Evolutionary conservation across 2,888 invertebrate species (phyloP).

Genomic region (Diarsia mendica): DNA sequence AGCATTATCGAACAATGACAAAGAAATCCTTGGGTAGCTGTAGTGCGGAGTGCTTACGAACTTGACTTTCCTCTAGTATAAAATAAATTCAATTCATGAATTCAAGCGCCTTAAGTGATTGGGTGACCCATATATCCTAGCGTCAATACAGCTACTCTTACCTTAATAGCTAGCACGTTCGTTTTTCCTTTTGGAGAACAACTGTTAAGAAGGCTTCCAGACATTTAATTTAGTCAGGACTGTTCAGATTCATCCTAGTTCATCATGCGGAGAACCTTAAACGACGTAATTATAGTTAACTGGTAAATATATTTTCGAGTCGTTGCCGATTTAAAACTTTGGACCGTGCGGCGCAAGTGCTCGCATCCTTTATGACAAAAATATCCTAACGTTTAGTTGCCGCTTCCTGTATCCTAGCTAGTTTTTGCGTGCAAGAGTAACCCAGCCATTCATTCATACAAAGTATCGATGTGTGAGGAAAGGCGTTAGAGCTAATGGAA

Average conservation of each 20-base stretch:
- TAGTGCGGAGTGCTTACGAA: not conserved
- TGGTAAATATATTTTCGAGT: not conserved
- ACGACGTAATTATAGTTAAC: not conserved
- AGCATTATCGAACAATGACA: not conserved
- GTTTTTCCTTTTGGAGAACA: not conserved
- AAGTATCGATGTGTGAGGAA: not conserved
- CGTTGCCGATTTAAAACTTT: not conserved
- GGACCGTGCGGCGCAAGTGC: not conserved
- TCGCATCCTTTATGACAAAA: not conserved
- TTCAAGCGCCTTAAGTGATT: conserved; percentile 46
- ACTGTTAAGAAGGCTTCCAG: conserved; percentile 1
- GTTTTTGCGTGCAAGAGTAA: too few species aligned
- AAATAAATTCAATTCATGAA: conserved; percentile 47
- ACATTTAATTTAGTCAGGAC: not conserved
- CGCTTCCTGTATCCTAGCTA: not conserved
- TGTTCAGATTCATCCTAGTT: not conserved
- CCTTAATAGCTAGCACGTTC: not conserved
- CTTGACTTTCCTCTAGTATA: conserved; percentile 7
- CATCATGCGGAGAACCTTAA: not conserved
- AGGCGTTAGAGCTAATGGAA: not conserved
- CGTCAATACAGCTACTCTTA: not conserved
- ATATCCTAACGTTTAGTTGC: not conserved
- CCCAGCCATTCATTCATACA: too few species aligned
- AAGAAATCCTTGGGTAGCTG: not conserved
- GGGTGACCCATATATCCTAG: conserved; percentile 23